Base-by-base conservation (phyloP, 2,888 invertebrate genomes). In the Epinotia brunnichana region DNA sequence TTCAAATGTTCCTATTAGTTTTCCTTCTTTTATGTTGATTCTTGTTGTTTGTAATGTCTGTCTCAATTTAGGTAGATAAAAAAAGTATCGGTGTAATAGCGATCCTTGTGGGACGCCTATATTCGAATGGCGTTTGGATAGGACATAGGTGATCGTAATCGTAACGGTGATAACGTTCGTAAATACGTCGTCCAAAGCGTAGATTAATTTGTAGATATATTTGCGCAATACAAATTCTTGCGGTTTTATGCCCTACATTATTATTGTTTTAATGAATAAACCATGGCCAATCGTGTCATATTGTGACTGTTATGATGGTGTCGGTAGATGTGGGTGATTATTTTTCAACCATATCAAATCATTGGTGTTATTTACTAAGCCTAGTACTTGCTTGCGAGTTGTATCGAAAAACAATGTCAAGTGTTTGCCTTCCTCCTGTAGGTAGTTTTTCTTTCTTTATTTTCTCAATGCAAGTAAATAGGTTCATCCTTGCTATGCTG, bases 281-380 rank as follows among this genome's bases (percentile, higher is more conserved):
- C 60, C 60, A 19, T 60, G 13, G 39, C 13, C n/a, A 39, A 60
- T 60, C 19, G 19, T 39, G 24, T 24, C 10, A 24, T 24, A 54
- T 54, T 29, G 21, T 54, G 29, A 69, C 51, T 60, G 17, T 29
- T 54, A 62, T 69, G 41, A 54, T 39, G 61, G 54, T 69, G 54
- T 54, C 5, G 51, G 17, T 19, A 29, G 1, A 44, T 62, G 54
- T 21, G 9, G n/a, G n/a, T 13, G 13, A 21, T 44, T 44, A 61
- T 21, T 21, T 5, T 11, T 19, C 9, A 35, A 17, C 61, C 61
- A 62, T 62, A 62, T 15, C 21, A 5, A 39, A 39, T 60, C 21
- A 44, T 59, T 15, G 9, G 3, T 29, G 29, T 35, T 35, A 35
- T 35, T 35, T 35, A 35, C 35, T 9, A 35, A 35, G 9, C 9